Base-by-base conservation (phyloP, 2,113 vertebrate species). In the Salvelinus sp. region DNA sequence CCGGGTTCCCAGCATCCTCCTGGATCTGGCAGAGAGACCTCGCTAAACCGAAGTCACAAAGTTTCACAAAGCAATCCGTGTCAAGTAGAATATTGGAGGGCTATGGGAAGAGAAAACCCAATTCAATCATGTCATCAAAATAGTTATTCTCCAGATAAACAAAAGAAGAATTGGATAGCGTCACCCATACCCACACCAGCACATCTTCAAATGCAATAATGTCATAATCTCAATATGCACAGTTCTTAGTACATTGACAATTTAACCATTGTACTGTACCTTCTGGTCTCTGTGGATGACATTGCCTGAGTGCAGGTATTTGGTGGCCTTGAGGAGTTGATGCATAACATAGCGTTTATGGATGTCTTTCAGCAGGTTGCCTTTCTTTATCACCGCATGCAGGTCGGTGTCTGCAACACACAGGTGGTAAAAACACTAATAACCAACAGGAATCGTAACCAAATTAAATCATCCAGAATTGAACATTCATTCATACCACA, bases 271-370 rank as follows among this genome's bases (percentile, higher is more conserved):
- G 9, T 18, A 48, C 33, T 1, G 22, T 83, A 98, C 97, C 95
- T 99, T 99, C 89, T 96, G 96, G 85, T 98, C 96, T 47, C 96
- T 93, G 90, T 98, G 97, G 83, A 99, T 95, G 57, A 99, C 95
- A 3, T 94, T 95, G 54, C 95, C 96, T 0, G 97, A 97, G 81
- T 98, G 96, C 84, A 99, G 92, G 89, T 94, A 98, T 85, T 95
- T 96, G 64, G 95, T 95, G 77, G 95, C 96, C 85, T 92, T 95
- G 82, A 98, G 89, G 69, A 98, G 93, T 81, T 99, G 97, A 85
- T 96, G 95, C 89, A 97, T 93, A 82, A 98, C 94, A 80, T 95
- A 98, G 58, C 94, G 89, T 78, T 96, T 96, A 84, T 98, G 97
- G 79, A 95, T 79, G 27, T 98, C 97, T 79, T 94, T 93, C 86